Percentiles rank a stretch among this genome's conserved stretches.
Conservation (phyloP, 2,113 vertebrate genomes). For the Accipiter virgatus region DNA sequence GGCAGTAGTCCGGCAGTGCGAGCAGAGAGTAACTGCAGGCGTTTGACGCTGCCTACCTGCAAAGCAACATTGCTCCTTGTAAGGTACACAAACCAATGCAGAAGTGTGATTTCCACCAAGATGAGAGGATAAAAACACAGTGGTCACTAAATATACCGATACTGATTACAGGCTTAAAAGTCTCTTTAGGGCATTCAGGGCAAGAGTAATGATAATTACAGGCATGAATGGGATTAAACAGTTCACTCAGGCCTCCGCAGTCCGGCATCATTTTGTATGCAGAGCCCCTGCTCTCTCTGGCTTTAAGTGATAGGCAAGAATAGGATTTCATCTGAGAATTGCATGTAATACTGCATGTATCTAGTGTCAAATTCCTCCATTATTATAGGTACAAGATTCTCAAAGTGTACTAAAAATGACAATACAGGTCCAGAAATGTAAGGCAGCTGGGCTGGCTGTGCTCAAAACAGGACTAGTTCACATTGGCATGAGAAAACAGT, state of each 20-base stretch:
- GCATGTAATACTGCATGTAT: not conserved
- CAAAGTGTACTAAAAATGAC: not conserved
- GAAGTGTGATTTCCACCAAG: not conserved
- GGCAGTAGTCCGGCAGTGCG: too few species aligned
- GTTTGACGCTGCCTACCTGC: rapidly evolving
- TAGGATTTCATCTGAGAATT: not conserved
- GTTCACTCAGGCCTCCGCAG: not conserved
- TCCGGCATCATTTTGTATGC: rapidly evolving
- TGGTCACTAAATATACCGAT: not conserved
- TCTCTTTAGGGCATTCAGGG: not conserved
- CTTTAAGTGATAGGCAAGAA: not conserved
- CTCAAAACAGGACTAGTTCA: not conserved
- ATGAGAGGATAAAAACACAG: not conserved
- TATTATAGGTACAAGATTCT: not conserved
- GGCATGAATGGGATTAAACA: not conserved
- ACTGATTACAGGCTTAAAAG: not conserved
- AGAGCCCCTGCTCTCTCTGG: not conserved
- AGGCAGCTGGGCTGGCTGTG: not conserved
- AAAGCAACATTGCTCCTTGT: not conserved
- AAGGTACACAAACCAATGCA: not conserved
- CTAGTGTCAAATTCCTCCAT: not conserved
- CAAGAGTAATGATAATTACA: not conserved
- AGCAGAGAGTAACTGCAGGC: too few species aligned
- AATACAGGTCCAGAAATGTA: not conserved
- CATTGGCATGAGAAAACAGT: not conserved